Base-by-base conservation (phyloP, 2,888 invertebrate genomes). In the Ceraclea dissimilis region DNA sequence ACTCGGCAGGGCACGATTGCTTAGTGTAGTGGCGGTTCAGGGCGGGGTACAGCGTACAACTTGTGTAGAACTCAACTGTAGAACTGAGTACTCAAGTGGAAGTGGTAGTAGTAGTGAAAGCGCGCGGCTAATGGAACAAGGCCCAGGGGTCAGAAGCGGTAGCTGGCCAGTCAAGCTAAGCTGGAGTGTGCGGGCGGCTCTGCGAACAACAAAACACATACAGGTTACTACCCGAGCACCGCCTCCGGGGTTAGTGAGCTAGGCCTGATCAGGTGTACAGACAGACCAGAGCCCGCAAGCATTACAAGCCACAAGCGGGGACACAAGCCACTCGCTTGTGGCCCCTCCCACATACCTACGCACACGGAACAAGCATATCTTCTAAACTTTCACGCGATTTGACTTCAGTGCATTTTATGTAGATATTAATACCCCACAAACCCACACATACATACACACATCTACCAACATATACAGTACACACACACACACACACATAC, bases 191-290 rank as follows among this genome's bases (percentile, higher is more conserved):
- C 52, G 54, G 54, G 57, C 54, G 57, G 76, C 72, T 78, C 77
- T 78, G 78, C 74, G 76, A 77, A 78, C 77, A 78, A 78, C 74
- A 77, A 78, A 62, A 62, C 62, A 60, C 58, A 62, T 56, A 60
- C 53, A 54, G 58, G 58, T 60, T 60, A 60, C 60, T 60, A 53
- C 48, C 57, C 52, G 55, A 54, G 54, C 54, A 55, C 52, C 58
- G 51, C 22, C 44, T 16, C 22, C 48, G 18, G 16, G 50, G 44
- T 52, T 21, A 21, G 52, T 22, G 46, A 17, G 31, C 46, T 50
- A 10, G 26, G 33, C 43, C 33, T n/a, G 39, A 31, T 22, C 43
- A 39, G 39, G n/a, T 39, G 39, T 39, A 39, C 39, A n/a, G n/a
- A n/a, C 39, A 39, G 39, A 39, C 39, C 39, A 39, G 39, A 16